Percentiles rank a stretch among this genome's conserved stretches.
Conservation (phyloP, 92 coral and sea anemone genomes). For the Epizoanthus scotinus region DNA sequence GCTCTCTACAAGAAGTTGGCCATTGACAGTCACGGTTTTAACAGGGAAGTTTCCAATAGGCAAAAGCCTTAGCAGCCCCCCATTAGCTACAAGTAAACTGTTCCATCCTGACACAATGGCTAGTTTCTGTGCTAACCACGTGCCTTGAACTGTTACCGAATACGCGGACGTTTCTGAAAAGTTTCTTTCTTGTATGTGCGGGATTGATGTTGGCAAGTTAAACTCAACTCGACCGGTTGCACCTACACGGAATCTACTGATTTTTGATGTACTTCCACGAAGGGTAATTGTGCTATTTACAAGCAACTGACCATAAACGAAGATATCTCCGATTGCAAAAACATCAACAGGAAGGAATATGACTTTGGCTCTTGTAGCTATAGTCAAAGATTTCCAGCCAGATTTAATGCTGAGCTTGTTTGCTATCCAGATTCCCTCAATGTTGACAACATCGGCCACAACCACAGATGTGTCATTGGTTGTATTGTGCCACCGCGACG, state of each 20-base stretch:
- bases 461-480: constrained; percentile 59
- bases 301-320: constrained; percentile 59
- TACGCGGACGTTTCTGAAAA: neutral
- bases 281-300: constrained; percentile 66
- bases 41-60: constrained; percentile 63
- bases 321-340: constrained; percentile 51
- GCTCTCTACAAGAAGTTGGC: constrained; percentile 62
- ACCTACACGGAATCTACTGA: constrained; percentile 57
- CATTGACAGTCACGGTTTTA: constrained; percentile 56
- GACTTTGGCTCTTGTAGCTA: constrained; percentile 54
- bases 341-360: constrained; percentile 55
- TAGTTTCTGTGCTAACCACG: constrained; percentile 39
- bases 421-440: constrained; percentile 63
- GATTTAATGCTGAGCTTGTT: constrained; percentile 67
- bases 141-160: constrained; percentile 29
- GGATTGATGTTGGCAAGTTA: constrained; percentile 30
- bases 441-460: constrained; percentile 63
- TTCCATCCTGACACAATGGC: constrained; percentile 74
- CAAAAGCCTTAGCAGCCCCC: constrained; percentile 55
- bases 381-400: constrained; percentile 71
- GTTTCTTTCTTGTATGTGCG: neutral
- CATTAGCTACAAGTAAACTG: constrained; percentile 43
- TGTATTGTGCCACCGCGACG: too few species aligned
- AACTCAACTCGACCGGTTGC: constrained; percentile 57
- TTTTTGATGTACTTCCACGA: constrained; percentile 62